Conservation (phyloP, 2,797 vertebrate species). For the Xerus rutilus region DNA sequence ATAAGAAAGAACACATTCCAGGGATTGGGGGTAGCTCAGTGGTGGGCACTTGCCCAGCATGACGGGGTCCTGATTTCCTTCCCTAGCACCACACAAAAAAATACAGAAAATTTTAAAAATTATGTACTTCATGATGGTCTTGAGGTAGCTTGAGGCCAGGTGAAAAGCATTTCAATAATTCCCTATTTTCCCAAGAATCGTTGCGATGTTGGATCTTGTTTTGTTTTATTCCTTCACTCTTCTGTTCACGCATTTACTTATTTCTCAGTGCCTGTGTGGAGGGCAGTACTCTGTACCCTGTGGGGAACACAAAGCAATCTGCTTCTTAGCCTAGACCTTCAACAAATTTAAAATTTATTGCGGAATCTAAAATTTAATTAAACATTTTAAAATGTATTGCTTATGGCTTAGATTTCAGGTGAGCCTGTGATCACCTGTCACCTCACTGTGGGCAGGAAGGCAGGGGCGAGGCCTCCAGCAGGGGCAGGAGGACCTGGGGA, state of each 20-base stretch:
- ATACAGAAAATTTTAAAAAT: no score
- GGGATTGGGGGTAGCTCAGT: no score
- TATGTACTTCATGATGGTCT: not conserved
- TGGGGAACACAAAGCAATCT: not conserved
- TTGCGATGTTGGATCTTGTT: not conserved
- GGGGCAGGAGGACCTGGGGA: not conserved
- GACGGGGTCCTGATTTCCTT: no score
- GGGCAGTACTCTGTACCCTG: no score
- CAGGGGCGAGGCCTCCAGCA: not conserved
- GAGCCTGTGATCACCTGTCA: not conserved
- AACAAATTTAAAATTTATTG: not conserved
- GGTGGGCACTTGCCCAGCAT: no score
- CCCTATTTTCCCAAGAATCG: not conserved
- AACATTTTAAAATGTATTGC: no score
- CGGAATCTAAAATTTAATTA: no score
- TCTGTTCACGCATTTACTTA: not conserved
- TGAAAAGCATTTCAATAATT: not conserved
- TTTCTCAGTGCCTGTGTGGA: not conserved
- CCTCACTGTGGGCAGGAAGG: not conserved
- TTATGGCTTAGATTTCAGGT: not conserved
- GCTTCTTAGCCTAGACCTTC: not conserved
- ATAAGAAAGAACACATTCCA: not conserved
- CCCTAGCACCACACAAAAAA: no score
- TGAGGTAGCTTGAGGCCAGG: not conserved
- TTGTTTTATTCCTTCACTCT: not conserved